A percentile compares a stretch with the other conserved stretches of the same genome.
These are phyloP conservation scores for Panurus biarmicus DNA, from an alignment of 2,113 vertebrate species.

Conservation along the genomic window DNA sequence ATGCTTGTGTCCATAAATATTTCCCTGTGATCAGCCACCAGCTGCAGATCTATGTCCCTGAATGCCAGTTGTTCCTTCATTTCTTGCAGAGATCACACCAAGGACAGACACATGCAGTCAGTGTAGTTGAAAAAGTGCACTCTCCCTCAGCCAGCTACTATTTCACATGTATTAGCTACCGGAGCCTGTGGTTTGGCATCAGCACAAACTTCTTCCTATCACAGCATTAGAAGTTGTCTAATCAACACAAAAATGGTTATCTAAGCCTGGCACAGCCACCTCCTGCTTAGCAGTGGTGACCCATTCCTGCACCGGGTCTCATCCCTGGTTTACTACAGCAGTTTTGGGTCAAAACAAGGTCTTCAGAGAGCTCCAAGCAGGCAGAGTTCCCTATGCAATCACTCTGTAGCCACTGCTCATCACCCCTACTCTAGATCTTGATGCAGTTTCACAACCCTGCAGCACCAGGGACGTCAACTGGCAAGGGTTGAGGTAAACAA, in stretches of 20 bases:
- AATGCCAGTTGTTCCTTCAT: not conserved
- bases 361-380: not conserved
- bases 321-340: not conserved
- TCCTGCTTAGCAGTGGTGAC: not conserved
- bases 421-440: not conserved
- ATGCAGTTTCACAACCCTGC: not conserved
- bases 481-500: not conserved
- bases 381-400: not conserved
- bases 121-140: not conserved
- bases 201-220: not conserved
- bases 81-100: conserved; percentile 2
- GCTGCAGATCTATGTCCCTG: not conserved
- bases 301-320: rapidly evolving
- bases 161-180: not conserved
- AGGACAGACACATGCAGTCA: not conserved
- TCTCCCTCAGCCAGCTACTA: not conserved
- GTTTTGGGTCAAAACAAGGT: not conserved
- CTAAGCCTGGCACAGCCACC: not conserved
- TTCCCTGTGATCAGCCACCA: not conserved
- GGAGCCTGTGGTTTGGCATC: conserved; percentile 35
- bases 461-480: not conserved
- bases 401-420: not conserved
- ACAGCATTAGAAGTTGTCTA: not conserved
- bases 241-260: not conserved
- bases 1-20: not conserved